Percentiles rank a stretch among this genome's conserved stretches.
phyloP scores from a whole-genome alignment of 2,797 vertebrate species.

The Rhodeus uyekii region DNA sequence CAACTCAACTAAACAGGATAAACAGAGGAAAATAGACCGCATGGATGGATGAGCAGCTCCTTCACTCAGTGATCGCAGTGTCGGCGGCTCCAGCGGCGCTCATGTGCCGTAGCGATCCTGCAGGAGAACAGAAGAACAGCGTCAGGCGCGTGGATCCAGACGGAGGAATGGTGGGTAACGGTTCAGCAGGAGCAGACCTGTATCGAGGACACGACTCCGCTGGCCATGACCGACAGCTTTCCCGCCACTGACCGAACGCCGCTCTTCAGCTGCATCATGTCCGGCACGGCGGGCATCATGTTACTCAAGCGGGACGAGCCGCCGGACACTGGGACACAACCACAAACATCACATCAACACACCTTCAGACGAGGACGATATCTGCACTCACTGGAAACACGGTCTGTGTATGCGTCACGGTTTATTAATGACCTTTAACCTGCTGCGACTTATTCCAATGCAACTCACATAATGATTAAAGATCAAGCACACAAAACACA shows the following conservation, averaged over 20 bases:
- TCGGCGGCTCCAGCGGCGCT: constrained; percentile 42
- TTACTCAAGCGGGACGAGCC: constrained; percentile 83
- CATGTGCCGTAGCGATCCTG: constrained; percentile 80
- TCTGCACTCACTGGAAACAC: too few species aligned
- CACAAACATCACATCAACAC: not conserved
- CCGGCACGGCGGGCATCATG: constrained; percentile 87
- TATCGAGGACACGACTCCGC: constrained; percentile 91
- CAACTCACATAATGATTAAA: too few species aligned
- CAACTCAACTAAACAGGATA: not conserved
- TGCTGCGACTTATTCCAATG: too few species aligned
- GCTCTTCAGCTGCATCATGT: constrained; percentile 92
- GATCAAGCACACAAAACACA: too few species aligned
- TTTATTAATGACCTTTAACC: too few species aligned
- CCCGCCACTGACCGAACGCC: constrained; percentile 92
- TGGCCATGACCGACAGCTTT: constrained; percentile 93
- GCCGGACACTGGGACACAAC: constrained; percentile 14
- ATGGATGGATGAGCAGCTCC: not conserved
- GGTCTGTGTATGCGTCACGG: too few species aligned
- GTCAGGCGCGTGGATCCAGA: not conserved
- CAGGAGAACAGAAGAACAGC: not conserved
- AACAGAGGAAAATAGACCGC: not conserved
- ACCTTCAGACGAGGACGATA: too few species aligned
- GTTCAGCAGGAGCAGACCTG: constrained; percentile 76
- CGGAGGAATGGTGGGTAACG: rapidly evolving
- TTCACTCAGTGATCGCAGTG: not conserved